Evolutionary conservation across 2,888 invertebrate genomes (phyloP), one percentile per base, ranked within the genome.

Genomic region (Clivina fossor): DNA sequence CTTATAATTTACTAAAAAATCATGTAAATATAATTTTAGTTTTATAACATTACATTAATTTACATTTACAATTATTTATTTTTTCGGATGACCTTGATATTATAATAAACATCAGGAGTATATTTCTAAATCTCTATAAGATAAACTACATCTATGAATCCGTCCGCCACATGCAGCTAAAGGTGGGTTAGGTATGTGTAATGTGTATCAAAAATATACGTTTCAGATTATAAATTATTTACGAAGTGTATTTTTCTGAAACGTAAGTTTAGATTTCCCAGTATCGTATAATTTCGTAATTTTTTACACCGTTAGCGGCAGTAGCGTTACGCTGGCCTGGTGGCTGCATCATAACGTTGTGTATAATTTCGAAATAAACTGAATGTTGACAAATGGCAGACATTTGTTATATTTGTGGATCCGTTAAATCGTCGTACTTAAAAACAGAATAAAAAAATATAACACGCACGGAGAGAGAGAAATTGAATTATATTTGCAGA

Each of bases 291-390:
- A 48, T 48, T 48, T 13, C 11, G 48, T 48, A 37, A 48, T 48
- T 48, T 48, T 47, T 47, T 48, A 35, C n/a, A 28, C 32, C 32
- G 44, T n/a, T n/a, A n/a, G n/a, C n/a, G n/a, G n/a, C n/a, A n/a
- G n/a, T n/a, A n/a, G n/a, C n/a, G n/a, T n/a, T n/a, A n/a, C 26
- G 26, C 26, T 24, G 4, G 26, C 26, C 9, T 24, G 4, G 26
- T 24, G 26, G 9, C 9, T 24, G 26, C 30, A 49, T 49, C 28
- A 38, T 38, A 49, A 18, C 49, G 19, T 19, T 49, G 40, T 40
- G 49, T 49, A 49, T 49, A 49, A 49, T 49, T 49, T 49, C 40
- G 49, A 49, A 26, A 49, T 49, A 49, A 49, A 49, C 38, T 38
- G 49, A 49, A 49, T 32, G 38, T 49, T 49, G 49, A 49, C 49